phyloP scores from a whole-genome alignment of 2,113 vertebrate species.

The Oryzias curvinotus region DNA sequence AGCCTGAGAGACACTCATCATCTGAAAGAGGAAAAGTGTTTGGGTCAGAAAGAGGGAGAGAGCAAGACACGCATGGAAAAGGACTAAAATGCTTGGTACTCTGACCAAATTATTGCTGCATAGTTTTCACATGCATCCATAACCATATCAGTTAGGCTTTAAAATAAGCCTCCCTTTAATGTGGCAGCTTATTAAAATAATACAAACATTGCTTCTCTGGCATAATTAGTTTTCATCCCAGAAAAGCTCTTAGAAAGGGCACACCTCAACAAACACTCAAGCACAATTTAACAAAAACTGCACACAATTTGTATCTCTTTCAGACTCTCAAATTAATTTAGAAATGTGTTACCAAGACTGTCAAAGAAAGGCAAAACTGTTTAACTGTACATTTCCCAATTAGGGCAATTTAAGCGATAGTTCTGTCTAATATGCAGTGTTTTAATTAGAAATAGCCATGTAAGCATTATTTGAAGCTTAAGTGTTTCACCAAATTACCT shows the following conservation, averaged over 20 bases:
- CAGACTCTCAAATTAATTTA: constrained; percentile 18
- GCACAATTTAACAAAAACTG: constrained; percentile 38
- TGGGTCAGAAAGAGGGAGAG: constrained; percentile 12
- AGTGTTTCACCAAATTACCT: constrained; percentile 77
- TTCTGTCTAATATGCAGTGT: too few species aligned
- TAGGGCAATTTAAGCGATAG: neutral
- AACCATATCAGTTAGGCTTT: constrained; percentile 30
- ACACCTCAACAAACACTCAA: constrained; percentile 18
- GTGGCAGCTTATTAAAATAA: constrained; percentile 54
- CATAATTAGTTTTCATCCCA: constrained; percentile 51
- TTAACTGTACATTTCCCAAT: neutral
- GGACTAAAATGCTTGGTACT: neutral
- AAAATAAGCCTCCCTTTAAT: constrained; percentile 39
- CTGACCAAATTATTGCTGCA: constrained; percentile 15
- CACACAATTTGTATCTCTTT: constrained; percentile 30
- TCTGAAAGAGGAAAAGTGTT: constrained; percentile 73
- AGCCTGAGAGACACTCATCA: constrained; percentile 85
- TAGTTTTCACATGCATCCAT: constrained; percentile 25
- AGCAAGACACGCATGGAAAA: neutral
- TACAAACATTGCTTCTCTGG: constrained; percentile 29
- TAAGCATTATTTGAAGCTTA: too few species aligned
- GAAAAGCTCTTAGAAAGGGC: constrained; percentile 20
- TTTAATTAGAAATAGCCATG: too few species aligned
- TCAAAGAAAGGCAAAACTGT: constrained; percentile 8
- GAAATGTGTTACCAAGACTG: constrained; percentile 13